phyloP scores from a whole-genome alignment of 2,888 invertebrate genomes.

The Synanthedon vespiformis region DNA sequence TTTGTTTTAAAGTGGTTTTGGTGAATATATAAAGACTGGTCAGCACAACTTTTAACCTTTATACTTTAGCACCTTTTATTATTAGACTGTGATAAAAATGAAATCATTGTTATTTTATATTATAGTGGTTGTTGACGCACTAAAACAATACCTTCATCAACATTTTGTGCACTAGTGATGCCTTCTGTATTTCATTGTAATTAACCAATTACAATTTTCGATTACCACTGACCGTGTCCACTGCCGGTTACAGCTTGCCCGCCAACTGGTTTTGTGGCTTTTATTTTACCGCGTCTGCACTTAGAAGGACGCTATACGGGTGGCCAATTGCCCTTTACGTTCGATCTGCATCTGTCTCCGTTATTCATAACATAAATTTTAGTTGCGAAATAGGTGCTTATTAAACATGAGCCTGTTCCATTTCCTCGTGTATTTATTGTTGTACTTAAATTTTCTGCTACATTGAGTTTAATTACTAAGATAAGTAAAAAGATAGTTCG shows the following conservation, averaged over 20 bases:
- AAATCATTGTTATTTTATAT: too few species aligned
- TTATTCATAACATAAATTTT: slow-evolving; percentile 26
- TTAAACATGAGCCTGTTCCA: slow-evolving; percentile 3
- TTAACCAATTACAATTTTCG: slow-evolving; percentile 56
- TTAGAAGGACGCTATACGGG: slow-evolving; percentile 25
- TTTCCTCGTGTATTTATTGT: too few species aligned
- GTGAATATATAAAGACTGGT: too few species aligned
- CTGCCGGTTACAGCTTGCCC: slow-evolving; percentile 21
- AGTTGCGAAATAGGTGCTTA: slow-evolving; percentile 17
- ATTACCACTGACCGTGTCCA: slow-evolving; percentile 43
- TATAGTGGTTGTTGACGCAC: too few species aligned
- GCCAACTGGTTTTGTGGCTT: slow-evolving; percentile 50
- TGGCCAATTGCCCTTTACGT: slow-evolving; percentile 38
- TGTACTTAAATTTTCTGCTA: too few species aligned
- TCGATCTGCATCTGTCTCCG: slow-evolving; percentile 14
- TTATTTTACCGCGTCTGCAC: slow-evolving; percentile 22
- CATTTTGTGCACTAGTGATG: background rate
- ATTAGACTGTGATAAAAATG: too few species aligned
- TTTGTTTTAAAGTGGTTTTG: too few species aligned
- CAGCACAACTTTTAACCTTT: too few species aligned
- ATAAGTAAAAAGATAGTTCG: too few species aligned
- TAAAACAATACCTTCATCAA: background rate
- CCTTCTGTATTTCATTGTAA: slow-evolving; percentile 15
- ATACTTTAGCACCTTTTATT: too few species aligned
- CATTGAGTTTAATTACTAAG: too few species aligned